A percentile compares a stretch with the other conserved stretches of the same genome.
phyloP scores from a whole-genome alignment of 1,140 invertebrate species.

The Diachasma alloeum region DNA sequence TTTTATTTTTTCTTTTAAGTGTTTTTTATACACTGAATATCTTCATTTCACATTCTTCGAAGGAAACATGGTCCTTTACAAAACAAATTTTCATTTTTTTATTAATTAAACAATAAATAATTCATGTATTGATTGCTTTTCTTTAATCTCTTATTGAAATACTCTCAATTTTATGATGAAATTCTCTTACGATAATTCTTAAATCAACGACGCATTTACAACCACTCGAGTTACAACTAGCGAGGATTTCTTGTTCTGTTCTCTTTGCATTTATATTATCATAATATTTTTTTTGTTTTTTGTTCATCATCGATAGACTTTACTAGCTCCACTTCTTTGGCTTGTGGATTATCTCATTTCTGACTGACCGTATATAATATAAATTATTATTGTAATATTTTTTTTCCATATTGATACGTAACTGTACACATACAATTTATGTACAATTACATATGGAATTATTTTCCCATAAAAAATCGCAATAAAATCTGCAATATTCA shows the following conservation, averaged over 20 bases:
- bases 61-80: neutral
- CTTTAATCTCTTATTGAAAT: constrained; percentile 2
- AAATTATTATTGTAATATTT: constrained; percentile 10
- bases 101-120: neutral
- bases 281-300: constrained; percentile 10
- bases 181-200: constrained; percentile 8
- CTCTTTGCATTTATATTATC: neutral
- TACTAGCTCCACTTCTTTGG: constrained; percentile 32
- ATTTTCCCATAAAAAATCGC: constrained; percentile 2
- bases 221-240: constrained; percentile 8
- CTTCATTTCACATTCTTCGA: neutral
- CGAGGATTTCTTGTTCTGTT: neutral
- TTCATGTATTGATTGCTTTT: neutral
- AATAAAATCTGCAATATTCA: constrained; percentile 21
- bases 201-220: constrained; percentile 21
- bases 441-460: constrained; percentile 6
- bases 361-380: constrained; percentile 20
- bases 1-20: neutral
- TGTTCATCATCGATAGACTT: constrained; percentile 13
- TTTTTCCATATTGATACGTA: neutral
- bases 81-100: neutral
- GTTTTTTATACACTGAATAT: constrained; percentile 4
- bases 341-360: constrained; percentile 18
- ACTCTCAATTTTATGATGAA: neutral
- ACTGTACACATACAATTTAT: constrained; percentile 20